Percentiles rank a stretch among this genome's conserved stretches.
Evolutionary conservation across 2,888 invertebrate species (phyloP).

Genomic region (Phyllotreta cruciferae): DNA sequence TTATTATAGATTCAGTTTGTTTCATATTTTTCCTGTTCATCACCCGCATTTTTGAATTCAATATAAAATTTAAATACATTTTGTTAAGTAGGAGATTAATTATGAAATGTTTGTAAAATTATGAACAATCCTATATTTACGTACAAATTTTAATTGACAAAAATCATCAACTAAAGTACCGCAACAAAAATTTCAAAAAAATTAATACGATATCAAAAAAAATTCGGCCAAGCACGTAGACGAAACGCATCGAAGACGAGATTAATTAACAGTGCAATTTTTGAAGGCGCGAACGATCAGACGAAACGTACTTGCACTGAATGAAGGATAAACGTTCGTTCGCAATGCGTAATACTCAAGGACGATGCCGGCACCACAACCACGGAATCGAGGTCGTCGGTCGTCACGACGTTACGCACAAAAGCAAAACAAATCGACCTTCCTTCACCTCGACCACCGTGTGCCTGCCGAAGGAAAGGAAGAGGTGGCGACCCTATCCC

Average conservation of each 20-base stretch:
- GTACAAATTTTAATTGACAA: too few species aligned
- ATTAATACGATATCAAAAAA: too few species aligned
- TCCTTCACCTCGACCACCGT: slow-evolving; percentile 13
- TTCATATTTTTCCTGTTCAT: too few species aligned
- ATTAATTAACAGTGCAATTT: slow-evolving; percentile 11
- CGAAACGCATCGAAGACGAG: background rate
- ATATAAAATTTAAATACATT: too few species aligned
- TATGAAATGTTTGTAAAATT: too few species aligned
- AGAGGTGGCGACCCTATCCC: background rate
- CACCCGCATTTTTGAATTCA: too few species aligned
- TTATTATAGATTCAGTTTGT: too few species aligned
- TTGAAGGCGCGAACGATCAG: slow-evolving; percentile 12
- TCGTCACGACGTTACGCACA: slow-evolving; percentile 42
- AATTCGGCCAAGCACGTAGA: too few species aligned
- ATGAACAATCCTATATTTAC: too few species aligned
- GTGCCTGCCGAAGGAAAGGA: background rate
- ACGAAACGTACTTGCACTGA: slow-evolving; percentile 35
- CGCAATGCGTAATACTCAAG: slow-evolving; percentile 41
- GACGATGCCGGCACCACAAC: slow-evolving; percentile 35
- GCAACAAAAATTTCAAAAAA: too few species aligned
- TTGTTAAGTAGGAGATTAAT: too few species aligned
- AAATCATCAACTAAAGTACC: too few species aligned
- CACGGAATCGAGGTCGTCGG: slow-evolving; percentile 42
- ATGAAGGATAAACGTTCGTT: slow-evolving; percentile 35
- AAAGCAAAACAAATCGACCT: slow-evolving; percentile 34